Evolutionary conservation across 2,113 vertebrate genomes (phyloP).

Genomic region (Cygnus atratus): DNA sequence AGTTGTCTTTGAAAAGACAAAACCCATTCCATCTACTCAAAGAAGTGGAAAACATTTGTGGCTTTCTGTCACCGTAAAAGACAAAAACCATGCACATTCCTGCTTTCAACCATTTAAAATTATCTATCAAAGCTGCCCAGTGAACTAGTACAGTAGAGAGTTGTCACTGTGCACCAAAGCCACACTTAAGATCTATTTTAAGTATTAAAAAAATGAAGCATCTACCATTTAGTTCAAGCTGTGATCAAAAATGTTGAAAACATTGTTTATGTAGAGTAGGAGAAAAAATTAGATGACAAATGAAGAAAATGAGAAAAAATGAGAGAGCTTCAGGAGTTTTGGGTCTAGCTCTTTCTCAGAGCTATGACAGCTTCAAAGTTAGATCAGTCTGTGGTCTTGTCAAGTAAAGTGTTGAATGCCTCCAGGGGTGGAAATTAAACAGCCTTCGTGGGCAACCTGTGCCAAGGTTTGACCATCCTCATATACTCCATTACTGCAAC

Average conservation of each 20-base stretch:
- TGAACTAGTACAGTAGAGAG: neutral
- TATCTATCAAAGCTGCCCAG: neutral
- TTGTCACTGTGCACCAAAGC: neutral
- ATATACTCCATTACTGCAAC: neutral
- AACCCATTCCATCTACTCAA: constrained; percentile 43
- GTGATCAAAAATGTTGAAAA: neutral
- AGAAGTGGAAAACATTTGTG: constrained; percentile 44
- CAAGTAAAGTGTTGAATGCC: neutral
- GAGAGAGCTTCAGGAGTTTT: neutral
- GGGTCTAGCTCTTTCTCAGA: neutral
- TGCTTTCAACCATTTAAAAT: neutral
- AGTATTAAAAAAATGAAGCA: neutral
- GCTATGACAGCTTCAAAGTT: neutral
- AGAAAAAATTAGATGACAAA: neutral
- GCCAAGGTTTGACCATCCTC: neutral
- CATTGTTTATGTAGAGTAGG: neutral
- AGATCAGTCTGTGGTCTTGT: neutral
- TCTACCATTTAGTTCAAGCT: neutral
- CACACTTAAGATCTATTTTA: neutral
- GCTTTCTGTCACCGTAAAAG: constrained; percentile 24
- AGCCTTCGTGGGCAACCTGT: neutral
- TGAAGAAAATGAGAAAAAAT: too few relatives aligned
- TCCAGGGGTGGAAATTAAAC: neutral
- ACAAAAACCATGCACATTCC: neutral
- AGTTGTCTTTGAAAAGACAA: constrained; percentile 47